Evolutionary conservation across 1,140 invertebrate genomes (phyloP).

Genomic region (Oncopodura yosiiana): DNA sequence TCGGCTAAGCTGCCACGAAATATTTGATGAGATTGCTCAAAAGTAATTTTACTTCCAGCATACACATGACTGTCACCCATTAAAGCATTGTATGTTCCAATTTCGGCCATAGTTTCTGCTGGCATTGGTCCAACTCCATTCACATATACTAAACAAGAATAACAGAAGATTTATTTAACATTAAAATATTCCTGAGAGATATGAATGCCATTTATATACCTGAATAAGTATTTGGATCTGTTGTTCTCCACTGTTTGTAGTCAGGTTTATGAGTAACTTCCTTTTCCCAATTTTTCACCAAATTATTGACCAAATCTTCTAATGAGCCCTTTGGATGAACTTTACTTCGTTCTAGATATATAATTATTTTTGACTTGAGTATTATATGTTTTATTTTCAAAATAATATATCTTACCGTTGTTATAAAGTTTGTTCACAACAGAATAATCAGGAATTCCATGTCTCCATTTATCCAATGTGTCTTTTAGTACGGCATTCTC

Average conservation of each 20-base stretch:
- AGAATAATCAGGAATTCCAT: slow-evolving; percentile 25
- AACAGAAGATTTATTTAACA: too few species aligned
- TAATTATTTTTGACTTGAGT: not conserved
- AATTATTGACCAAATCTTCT: slow-evolving; percentile 19
- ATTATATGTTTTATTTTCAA: not conserved
- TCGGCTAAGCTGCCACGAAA: slow-evolving; percentile 11
- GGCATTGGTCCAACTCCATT: slow-evolving; percentile 8
- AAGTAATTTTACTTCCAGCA: not conserved
- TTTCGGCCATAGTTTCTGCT: slow-evolving; percentile 1
- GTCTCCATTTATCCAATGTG: slow-evolving; percentile 7
- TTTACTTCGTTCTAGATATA: slow-evolving; percentile 4
- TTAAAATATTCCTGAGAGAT: too few species aligned
- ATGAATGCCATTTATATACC: too few species aligned
- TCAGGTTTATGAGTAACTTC: slow-evolving; percentile 22
- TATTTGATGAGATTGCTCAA: slow-evolving; percentile 16
- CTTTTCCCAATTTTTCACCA: slow-evolving; percentile 31
- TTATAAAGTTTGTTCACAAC: slow-evolving; percentile 24
- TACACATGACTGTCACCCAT: slow-evolving; percentile 23
- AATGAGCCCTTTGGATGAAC: slow-evolving; percentile 14
- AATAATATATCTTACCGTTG: slow-evolving; percentile 12
- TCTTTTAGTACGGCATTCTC: slow-evolving; percentile 23
- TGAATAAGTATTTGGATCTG: not conserved
- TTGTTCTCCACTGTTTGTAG: slow-evolving; percentile 15
- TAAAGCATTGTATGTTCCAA: slow-evolving; percentile 26
- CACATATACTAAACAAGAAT: slow-evolving; percentile 11